Conservation (phyloP, 2,888 invertebrate species). For the Trachelus troglodyta region DNA sequence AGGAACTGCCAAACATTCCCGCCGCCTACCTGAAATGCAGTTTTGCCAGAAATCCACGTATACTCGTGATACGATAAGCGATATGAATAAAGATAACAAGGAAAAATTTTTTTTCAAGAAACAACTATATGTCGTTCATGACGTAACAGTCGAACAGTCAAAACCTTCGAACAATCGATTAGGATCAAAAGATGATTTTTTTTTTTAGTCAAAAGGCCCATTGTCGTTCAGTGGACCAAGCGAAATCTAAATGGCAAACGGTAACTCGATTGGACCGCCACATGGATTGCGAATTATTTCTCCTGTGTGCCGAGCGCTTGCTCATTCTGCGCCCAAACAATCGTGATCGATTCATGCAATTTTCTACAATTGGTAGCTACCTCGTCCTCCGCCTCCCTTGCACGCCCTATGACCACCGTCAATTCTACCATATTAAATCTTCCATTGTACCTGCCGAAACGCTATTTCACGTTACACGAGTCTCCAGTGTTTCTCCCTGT, state of each 20-base stretch:
- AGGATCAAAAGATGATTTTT: neutral
- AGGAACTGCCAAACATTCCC: neutral
- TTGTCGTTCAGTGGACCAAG: constrained; percentile 61
- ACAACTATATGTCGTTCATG: neutral
- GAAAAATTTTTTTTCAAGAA: neutral
- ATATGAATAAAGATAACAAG: neutral
- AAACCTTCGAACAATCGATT: neutral
- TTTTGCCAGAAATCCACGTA: neutral
- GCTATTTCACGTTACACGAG: constrained; percentile 33
- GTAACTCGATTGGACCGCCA: constrained; percentile 61
- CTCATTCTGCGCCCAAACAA: constrained; percentile 58
- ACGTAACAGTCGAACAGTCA: neutral
- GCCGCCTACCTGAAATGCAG: neutral
- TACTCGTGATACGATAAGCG: neutral
- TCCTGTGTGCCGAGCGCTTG: constrained; percentile 40
- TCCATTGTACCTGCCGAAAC: constrained; percentile 55
- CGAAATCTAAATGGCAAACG: constrained; percentile 63
- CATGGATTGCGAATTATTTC: constrained; percentile 61
- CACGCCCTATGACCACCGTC: constrained; percentile 21
- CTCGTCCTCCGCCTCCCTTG: constrained; percentile 24
- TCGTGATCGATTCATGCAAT: constrained; percentile 65
- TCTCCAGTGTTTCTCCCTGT: neutral
- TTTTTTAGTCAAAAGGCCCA: constrained; percentile 36
- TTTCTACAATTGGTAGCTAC: constrained; percentile 47
- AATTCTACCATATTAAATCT: constrained; percentile 51